Base-by-base conservation (phyloP, 2,113 vertebrate species). In the Cacatua alba region DNA sequence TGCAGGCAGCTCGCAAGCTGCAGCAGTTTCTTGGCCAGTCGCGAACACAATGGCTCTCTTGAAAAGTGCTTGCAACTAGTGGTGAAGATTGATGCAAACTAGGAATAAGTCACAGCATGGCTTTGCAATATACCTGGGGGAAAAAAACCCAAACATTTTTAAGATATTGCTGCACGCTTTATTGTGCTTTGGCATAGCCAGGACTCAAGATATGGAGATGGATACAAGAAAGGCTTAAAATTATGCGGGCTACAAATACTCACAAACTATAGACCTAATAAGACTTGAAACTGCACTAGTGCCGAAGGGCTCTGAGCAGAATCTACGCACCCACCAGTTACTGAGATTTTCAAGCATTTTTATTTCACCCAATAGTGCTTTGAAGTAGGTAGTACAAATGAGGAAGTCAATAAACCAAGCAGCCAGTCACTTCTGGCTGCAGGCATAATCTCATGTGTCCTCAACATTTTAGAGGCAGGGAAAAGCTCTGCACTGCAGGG, bases 21-120 rank as follows among this genome's bases (percentile, higher is more conserved):
- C 23, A 4, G 11, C 41, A 10, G 24, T 25, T 81, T 51, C n/a
- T 70, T 19, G 26, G 26, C 9, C 0, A 1, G 14, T 33, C 23
- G 4, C 19, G 31, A 41, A 21, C 15, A 21, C 3, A 60, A 26
- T 12, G 28, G 4, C 7, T 43, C 9, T 46, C 39, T 25, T 55
- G 23, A 64, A 88, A 70, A 1, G 2, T 7, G 10, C 24, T 80
- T 72, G 18, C 33, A 72, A 48, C 19, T 29, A 4, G 14, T 17
- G 7, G 20, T 82, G 48, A 52, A 76, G 31, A 35, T 5, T 44
- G 39, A 26, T 31, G 35, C 63, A 57, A 85, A 37, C 16, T 28
- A 53, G 49, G n/a, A 25, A 10, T 28, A 28, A 68, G 5, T 41
- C 29, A 44, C 24, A 33, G 43, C 9, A 43, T 13, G 64, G 39